Base-by-base conservation (phyloP, 2,797 vertebrate species). In the Champsocephalus esox region DNA sequence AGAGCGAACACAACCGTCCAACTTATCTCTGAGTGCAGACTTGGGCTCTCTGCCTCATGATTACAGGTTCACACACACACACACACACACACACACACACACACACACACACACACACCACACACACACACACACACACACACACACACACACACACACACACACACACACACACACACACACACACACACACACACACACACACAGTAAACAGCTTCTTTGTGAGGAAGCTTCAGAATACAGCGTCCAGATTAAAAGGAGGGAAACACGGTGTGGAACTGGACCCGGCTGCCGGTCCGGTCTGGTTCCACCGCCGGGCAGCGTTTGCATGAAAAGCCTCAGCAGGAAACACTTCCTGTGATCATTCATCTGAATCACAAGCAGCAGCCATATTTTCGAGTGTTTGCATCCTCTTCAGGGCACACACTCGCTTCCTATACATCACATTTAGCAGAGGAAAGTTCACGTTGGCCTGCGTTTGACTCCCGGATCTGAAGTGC, bases 1-100 rank as follows among this genome's bases (percentile, higher is more conserved):
- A 81, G 61, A 75, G 80, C 10, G 32, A 83, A 81, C 76, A 88
- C 85, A n/a, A n/a, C 80, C 81, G 1, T 83, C 80, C 81, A 87
- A 91, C 91, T 93, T 93, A 93, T 94, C 91, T 88, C 83, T 55
- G 77, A 76, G 82, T 71, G 81, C 92, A 92, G 88, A 83, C 88
- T 73, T 62, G 73, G 83, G 83, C 88, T 86, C 74, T 74, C 73
- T 74, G 81, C 79, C 83, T 87, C 75, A 76, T 81, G 73, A 83
- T 84, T 86, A 65, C 88, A 83, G 82, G 82, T 86, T 80, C 81
- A 85, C 70, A 79, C 79, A 81, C 76, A 85, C 71, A 74, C 76
- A 24, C 24, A 24, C 24, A 24, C 24, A 24, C 24, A 3, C 24
- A 24, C 81, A 85, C 70, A 79, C 79, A 81, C 76, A 85, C 71